Conservation (phyloP, 2,888 invertebrate genomes). For the Leptopilina drosophilae region DNA sequence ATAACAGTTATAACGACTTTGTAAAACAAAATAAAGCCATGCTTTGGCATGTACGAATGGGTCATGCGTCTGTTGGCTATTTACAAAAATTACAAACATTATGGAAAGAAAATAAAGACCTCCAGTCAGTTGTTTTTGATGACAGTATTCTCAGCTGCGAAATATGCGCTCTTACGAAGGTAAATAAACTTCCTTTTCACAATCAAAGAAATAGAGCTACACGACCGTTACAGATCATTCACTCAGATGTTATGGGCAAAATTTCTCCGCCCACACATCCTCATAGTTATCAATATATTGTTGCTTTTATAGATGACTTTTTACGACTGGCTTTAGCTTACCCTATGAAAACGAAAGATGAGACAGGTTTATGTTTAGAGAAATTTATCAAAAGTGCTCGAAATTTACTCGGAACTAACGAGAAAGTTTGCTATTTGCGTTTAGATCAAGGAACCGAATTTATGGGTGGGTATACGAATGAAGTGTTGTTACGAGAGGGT, state of each 20-base stretch:
- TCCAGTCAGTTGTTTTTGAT: not conserved
- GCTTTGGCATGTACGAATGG: slow-evolving; percentile 43
- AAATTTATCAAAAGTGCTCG: slow-evolving; percentile 52
- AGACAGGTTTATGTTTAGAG: slow-evolving; percentile 52
- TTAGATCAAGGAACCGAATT: slow-evolving; percentile 54
- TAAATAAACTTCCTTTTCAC: not conserved
- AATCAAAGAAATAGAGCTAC: not conserved
- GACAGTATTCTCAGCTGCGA: not conserved
- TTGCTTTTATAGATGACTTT: slow-evolving; percentile 56
- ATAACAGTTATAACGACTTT: too few relatives aligned
- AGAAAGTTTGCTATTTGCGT: slow-evolving; percentile 59
- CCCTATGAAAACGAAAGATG: slow-evolving; percentile 53
- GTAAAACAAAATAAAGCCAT: not conserved
- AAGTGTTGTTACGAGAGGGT: slow-evolving; percentile 21
- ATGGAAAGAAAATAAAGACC: slow-evolving; percentile 2
- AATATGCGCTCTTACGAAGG: not conserved
- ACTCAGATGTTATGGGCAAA: slow-evolving; percentile 57
- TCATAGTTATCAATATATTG: slow-evolving; percentile 52
- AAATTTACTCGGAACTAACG: slow-evolving; percentile 57
- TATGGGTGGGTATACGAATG: slow-evolving; percentile 32
- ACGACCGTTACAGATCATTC: slow-evolving; percentile 50
- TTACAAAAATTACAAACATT: slow-evolving; percentile 45
- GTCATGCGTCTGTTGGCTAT: slow-evolving; percentile 48
- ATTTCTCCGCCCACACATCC: slow-evolving; percentile 54
- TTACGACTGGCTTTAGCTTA: slow-evolving; percentile 57